A percentile compares a stretch with the other conserved stretches of the same genome.
These are phyloP conservation scores for Biston betularia DNA, from an alignment of 2,888 invertebrate genomes.

Conservation along the genomic window DNA sequence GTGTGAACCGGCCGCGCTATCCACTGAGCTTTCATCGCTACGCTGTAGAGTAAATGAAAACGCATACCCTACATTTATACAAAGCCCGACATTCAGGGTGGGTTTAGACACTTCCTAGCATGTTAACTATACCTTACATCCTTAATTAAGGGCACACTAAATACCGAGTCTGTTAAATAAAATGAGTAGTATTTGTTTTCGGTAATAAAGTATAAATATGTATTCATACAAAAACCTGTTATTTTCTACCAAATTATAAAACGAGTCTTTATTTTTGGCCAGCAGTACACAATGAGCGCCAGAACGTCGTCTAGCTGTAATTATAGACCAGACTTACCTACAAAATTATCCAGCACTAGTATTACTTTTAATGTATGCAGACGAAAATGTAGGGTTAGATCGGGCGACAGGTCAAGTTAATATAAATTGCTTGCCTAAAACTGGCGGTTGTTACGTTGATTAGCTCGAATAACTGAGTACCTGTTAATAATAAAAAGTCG, in stretches of 20 bases:
- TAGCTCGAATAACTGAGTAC: conserved; percentile 1
- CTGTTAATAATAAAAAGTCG: not conserved
- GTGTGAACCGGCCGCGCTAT: too few relatives aligned
- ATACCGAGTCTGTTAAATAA: too few relatives aligned
- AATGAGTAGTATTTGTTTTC: too few relatives aligned
- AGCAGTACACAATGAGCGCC: conserved; percentile 46
- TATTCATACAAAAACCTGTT: not conserved
- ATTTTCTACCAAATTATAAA: not conserved
- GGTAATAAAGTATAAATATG: too few relatives aligned
- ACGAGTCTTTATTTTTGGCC: conserved; percentile 8
- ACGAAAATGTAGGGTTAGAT: conserved; percentile 61
- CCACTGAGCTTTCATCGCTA: too few relatives aligned
- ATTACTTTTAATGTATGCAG: conserved; percentile 69
- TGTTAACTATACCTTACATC: too few relatives aligned
- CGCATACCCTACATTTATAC: too few relatives aligned
- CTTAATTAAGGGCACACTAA: too few relatives aligned
- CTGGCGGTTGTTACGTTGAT: conserved; percentile 15
- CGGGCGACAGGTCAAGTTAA: conserved; percentile 53
- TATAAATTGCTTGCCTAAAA: conserved; percentile 47
- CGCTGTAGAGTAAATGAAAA: too few relatives aligned
- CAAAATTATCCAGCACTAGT: conserved; percentile 62
- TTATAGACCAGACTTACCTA: conserved; percentile 63
- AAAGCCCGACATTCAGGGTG: too few relatives aligned
- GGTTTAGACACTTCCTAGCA: too few relatives aligned
- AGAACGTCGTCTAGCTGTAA: conserved; percentile 56